Base-by-base conservation (phyloP, 2,113 vertebrate species). In the Danio rerio region DNA sequence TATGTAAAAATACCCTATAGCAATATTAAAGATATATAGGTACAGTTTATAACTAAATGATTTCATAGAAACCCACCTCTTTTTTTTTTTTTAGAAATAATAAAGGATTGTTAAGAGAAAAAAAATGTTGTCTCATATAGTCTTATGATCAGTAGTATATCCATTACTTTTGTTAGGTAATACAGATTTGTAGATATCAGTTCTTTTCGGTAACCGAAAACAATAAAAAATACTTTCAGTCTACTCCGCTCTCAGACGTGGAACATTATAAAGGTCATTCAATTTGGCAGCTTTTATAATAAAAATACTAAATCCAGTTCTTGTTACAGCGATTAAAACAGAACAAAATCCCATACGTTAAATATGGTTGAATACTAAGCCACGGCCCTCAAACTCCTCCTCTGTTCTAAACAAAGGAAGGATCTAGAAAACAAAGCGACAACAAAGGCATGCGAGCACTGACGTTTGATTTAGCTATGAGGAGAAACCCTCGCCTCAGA, bases 361-460 rank as follows among this genome's bases (percentile, higher is more conserved):
- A 70, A 86, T 78, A 83, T 55, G 31, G 72, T 66, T 84, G 52
- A 77, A 68, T 69, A 77, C 78, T 59, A 66, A 78, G 61, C 75
- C 74, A 75, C 63, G 56, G 16, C 72, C 69, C 78, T 69, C 74
- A 72, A 49, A 65, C 5, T 71, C 45, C 49, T 82, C 45, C 13
- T 76, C 40, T 21, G 55, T 86, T 80, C 68, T 74, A 78, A 55
- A 49, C 40, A 42, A 76, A 79, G 69, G 58, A 66, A 50, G 47
- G 74, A 52, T 75, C 65, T 66, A 75, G 75, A 66, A 86, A 88
- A 88, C 84, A 87, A 89, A 87, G 87, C 85, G 83, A 90, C 75
- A 82, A 84, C 62, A 82, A 84, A 89, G 82, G 87, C 89, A 82
- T 86, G 79, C 88, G 86, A 83, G 66, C 68, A 84, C 75, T 83